phyloP scores from a whole-genome alignment of 2,888 invertebrate species.

The Clostera curtula region DNA sequence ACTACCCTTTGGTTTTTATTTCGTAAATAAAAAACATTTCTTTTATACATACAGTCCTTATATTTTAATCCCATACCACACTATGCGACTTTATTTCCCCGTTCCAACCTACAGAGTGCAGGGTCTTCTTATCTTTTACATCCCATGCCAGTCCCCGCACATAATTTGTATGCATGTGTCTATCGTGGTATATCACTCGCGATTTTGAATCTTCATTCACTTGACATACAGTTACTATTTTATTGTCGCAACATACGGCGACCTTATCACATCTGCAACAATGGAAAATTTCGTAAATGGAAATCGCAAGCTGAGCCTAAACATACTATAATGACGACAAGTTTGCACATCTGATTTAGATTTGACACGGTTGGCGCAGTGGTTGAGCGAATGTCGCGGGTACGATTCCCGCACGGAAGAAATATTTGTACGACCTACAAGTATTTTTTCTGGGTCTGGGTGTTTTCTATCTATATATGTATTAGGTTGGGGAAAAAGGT shows the following conservation, averaged over 20 bases:
- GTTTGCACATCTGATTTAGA: no score
- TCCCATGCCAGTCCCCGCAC: slow-evolving; percentile 74
- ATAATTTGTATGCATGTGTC: slow-evolving; percentile 55
- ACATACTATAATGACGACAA: no score
- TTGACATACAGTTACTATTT: slow-evolving; percentile 52
- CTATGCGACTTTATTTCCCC: slow-evolving; percentile 55
- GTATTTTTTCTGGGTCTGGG: no score
- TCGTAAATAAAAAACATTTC: background rate
- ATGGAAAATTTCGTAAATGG: slow-evolving; percentile 2
- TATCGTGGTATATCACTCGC: slow-evolving; percentile 43
- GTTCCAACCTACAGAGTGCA: slow-evolving; percentile 77
- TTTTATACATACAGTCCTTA: background rate
- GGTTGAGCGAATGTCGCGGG: no score
- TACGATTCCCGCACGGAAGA: no score
- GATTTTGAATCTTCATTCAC: slow-evolving; percentile 28
- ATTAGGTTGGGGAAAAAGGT: no score
- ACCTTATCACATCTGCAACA: slow-evolving; percentile 44
- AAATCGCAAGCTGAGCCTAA: background rate
- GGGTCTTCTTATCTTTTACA: slow-evolving; percentile 32
- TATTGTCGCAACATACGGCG: slow-evolving; percentile 64
- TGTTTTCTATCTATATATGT: no score
- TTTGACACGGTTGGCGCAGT: no score
- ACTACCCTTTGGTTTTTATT: background rate
- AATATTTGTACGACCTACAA: no score
- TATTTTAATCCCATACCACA: slow-evolving; percentile 21